A percentile compares a stretch with the other conserved stretches of the same genome.
Conservation (phyloP, 2,113 vertebrate species). For the Bagarius yarrelli region DNA sequence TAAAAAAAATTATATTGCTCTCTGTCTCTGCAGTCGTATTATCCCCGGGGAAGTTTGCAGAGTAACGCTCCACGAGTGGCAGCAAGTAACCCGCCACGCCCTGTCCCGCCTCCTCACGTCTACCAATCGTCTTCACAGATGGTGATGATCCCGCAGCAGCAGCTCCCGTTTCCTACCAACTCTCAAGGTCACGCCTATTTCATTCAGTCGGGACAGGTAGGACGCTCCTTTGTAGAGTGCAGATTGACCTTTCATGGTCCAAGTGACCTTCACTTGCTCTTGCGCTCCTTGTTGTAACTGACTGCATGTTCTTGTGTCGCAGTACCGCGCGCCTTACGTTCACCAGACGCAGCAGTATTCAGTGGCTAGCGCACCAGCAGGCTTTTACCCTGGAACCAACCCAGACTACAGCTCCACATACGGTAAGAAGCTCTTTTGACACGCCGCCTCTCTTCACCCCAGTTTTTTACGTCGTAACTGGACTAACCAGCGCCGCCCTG, state of each 20-base stretch:
- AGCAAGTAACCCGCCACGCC: conserved; percentile 81
- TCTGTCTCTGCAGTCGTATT: conserved; percentile 80
- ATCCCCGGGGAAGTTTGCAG: conserved; percentile 84
- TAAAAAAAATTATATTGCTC: not conserved
- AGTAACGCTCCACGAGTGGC: conserved; percentile 85
- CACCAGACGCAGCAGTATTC: conserved; percentile 90
- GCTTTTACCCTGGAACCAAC: conserved; percentile 90
- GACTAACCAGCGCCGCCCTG: not conserved
- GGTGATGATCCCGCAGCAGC: conserved; percentile 97
- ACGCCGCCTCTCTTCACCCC: not conserved
- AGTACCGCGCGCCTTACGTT: conserved; percentile 90
- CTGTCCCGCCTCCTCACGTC: conserved; percentile 86
- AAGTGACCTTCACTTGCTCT: not conserved
- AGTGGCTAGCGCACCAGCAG: conserved; percentile 82
- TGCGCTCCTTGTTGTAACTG: not conserved
- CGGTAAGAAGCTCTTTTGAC: conserved; percentile 74
- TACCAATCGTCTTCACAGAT: conserved; percentile 89
- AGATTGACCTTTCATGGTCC: not conserved
- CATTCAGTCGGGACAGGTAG: conserved; percentile 84
- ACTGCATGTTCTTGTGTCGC: not conserved
- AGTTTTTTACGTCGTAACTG: not conserved
- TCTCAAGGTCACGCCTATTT: conserved; percentile 88
- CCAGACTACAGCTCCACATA: conserved; percentile 88
- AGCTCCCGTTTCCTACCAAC: conserved; percentile 77
- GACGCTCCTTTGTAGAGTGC: not conserved